A percentile compares a stretch with the other conserved stretches of the same genome.
Conservation (phyloP, 2,888 invertebrate species). For the Noctua pronuba region DNA sequence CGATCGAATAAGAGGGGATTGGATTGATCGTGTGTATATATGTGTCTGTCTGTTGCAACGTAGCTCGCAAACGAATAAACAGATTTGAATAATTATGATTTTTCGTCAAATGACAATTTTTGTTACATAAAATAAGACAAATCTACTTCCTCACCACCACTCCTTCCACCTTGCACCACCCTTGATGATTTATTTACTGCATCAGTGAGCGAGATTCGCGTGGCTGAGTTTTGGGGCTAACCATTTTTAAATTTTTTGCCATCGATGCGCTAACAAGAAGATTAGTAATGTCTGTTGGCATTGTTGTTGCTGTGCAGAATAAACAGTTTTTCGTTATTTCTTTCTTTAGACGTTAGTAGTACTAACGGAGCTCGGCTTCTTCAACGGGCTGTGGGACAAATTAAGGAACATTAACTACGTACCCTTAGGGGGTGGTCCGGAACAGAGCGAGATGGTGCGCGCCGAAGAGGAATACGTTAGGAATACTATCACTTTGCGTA, state of each 20-base stretch:
- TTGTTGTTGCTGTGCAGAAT: not conserved
- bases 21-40: not conserved
- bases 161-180: too few species aligned
- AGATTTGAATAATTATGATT: not conserved
- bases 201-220: too few species aligned
- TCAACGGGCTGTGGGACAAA: constrained; percentile 5
- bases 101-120: not conserved
- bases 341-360: not conserved
- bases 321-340: not conserved
- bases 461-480: not conserved
- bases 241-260: too few species aligned
- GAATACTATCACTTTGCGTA: not conserved
- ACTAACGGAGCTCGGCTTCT: not conserved
- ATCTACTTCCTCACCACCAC: too few species aligned
- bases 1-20: not conserved
- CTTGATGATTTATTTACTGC: too few species aligned
- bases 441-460: not conserved
- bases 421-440: not conserved
- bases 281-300: too few species aligned
- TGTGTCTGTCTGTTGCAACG: not conserved
- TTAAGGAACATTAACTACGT: not conserved
- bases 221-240: too few species aligned
- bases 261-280: too few species aligned
- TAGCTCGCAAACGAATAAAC: not conserved
- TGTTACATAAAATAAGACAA: too few species aligned